Evolutionary conservation across 2,113 vertebrate genomes (phyloP).

Genomic region (Meriones unguiculatus): DNA sequence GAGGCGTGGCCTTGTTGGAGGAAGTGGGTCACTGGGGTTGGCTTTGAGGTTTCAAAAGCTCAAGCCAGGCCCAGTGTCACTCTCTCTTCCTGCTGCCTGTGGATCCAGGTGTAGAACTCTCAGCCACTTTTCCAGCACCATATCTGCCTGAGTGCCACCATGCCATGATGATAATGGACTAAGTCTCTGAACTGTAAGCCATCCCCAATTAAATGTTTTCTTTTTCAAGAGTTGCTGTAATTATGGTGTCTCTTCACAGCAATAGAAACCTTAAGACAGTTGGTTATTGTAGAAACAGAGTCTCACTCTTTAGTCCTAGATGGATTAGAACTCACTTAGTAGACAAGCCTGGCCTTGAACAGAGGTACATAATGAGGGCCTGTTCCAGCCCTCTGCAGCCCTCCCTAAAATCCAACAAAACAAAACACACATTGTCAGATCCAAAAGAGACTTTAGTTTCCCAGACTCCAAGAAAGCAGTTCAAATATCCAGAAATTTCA

Average conservation of each 20-base stretch:
- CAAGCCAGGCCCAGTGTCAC: neutral
- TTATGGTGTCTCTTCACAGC: neutral
- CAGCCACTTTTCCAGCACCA: neutral
- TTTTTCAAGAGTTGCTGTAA: neutral
- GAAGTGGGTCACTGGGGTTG: no score
- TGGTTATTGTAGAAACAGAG: neutral
- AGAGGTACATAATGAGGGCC: neutral
- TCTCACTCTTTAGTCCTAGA: neutral
- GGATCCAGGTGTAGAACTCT: neutral
- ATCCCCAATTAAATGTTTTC: neutral
- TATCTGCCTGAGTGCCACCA: neutral
- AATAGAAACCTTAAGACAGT: neutral
- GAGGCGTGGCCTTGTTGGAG: neutral
- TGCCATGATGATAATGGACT: neutral
- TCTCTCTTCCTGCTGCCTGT: neutral
- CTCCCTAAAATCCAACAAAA: neutral
- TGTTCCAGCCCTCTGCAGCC: neutral
- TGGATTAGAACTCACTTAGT: neutral
- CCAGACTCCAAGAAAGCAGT: neutral
- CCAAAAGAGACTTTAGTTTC: neutral
- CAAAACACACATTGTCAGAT: neutral
- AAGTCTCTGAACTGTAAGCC: neutral
- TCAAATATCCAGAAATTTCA: neutral
- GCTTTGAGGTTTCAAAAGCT: neutral
- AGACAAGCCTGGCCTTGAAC: neutral